Evolutionary conservation across 2,797 vertebrate genomes (phyloP).

Genomic region (Notamacropus eugenii): DNA sequence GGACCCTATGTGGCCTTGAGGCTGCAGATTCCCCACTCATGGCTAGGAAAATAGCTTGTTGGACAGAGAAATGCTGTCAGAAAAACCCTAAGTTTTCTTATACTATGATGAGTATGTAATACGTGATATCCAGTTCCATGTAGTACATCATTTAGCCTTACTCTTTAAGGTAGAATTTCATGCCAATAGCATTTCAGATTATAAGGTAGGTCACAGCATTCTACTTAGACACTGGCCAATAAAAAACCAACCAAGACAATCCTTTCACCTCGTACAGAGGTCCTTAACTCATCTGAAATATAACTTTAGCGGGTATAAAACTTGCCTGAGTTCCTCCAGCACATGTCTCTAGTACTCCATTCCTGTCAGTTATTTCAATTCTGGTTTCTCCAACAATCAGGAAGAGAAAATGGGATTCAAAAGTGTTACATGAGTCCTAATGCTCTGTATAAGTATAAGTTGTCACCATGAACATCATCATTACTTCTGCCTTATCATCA

Average conservation of each 20-base stretch:
- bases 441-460: neutral
- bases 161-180: neutral
- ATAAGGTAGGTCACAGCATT: neutral
- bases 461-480: neutral
- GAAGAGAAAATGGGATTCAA: neutral
- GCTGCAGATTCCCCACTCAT: too few species aligned
- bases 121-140: neutral
- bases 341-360: neutral
- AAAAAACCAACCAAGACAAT: neutral
- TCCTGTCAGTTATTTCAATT: neutral
- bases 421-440: neutral
- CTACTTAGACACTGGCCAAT: neutral
- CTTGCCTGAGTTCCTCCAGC: neutral
- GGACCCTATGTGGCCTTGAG: too few species aligned
- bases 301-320: neutral
- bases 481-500: neutral
- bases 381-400: neutral
- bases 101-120: neutral
- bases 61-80: neutral
- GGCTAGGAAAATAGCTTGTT: neutral
- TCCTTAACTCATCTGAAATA: neutral
- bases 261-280: neutral
- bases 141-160: neutral
- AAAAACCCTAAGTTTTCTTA: neutral
- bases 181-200: neutral